Evolutionary conservation across 2,888 invertebrate genomes (phyloP).

Genomic region (Tipula helvola): DNA sequence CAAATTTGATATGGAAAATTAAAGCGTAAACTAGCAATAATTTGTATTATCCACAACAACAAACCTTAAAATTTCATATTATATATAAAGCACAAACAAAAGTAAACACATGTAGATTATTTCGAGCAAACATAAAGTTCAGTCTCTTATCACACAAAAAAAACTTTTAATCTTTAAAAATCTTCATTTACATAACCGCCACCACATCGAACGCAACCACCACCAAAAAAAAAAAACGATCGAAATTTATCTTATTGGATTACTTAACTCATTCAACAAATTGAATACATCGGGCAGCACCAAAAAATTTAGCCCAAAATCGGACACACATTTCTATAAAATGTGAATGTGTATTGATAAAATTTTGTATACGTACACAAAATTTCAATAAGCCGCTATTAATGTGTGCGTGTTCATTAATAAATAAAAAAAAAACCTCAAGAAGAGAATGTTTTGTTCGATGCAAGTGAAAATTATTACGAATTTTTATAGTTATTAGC

Average conservation of each 20-base stretch:
- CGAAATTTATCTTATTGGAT: not conserved
- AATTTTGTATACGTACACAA: not conserved
- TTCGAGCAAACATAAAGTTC: no score
- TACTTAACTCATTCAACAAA: not conserved
- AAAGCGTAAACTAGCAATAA: no score
- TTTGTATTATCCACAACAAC: no score
- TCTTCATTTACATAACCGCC: not conserved
- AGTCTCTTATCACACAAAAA: not conserved
- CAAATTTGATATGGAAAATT: no score
- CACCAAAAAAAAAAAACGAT: not conserved
- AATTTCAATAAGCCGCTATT: not conserved
- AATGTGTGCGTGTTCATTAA: not conserved
- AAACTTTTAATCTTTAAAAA: not conserved
- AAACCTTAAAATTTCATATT: no score
- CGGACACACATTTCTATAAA: not conserved
- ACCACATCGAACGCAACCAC: not conserved
- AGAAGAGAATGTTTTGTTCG: constrained; percentile 6
- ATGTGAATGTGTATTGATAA: not conserved
- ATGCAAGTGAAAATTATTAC: not conserved
- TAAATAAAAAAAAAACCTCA: not conserved
- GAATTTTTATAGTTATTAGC: not conserved
- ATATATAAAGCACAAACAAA: no score
- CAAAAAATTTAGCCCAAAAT: not conserved
- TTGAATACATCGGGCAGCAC: not conserved
- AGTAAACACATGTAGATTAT: no score